These are phyloP conservation scores for Patella pellucida DNA, from an alignment of 2,888 invertebrate genomes.

Conservation along the genomic window DNA sequence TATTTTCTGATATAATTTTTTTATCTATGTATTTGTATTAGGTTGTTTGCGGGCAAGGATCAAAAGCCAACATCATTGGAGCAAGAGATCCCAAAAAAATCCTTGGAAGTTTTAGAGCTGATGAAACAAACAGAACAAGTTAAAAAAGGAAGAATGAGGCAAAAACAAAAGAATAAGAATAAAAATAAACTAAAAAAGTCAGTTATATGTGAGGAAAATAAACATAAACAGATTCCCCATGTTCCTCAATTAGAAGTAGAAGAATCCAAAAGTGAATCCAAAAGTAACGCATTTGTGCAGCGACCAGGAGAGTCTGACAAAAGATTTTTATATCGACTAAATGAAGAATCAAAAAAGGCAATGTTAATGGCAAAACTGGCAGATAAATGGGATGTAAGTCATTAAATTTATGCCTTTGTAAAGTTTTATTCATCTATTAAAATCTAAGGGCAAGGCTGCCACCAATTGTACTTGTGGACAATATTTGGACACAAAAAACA, in stretches of 20 bases:
- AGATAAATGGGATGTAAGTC: conserved; percentile 52
- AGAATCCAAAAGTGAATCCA: neutral
- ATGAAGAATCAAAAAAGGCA: conserved; percentile 44
- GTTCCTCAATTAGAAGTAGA: neutral
- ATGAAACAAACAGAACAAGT: conserved; percentile 28
- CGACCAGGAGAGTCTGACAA: conserved; percentile 48
- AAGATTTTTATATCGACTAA: conserved; percentile 51
- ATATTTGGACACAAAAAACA: too few relatives aligned
- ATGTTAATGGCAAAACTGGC: conserved; percentile 48
- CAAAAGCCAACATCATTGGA: conserved; percentile 20
- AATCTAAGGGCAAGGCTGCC: too few relatives aligned
- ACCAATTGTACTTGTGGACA: too few relatives aligned
- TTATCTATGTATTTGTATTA: neutral
- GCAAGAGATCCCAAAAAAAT: conserved; percentile 48
- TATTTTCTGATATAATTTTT: too few relatives aligned
- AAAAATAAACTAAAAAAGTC: conserved; percentile 14
- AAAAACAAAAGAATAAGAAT: conserved; percentile 17
- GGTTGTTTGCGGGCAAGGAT: conserved; percentile 22
- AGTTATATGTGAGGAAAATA: neutral
- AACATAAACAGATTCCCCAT: neutral
- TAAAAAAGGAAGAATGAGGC: conserved; percentile 29
- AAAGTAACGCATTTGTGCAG: conserved; percentile 37
- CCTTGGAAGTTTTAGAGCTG: conserved; percentile 41
- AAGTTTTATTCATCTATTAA: too few relatives aligned
- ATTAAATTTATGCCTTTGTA: too few relatives aligned